Evolutionary conservation across 2,888 invertebrate genomes (phyloP).

Genomic region (Aleiodes leptofemur): DNA sequence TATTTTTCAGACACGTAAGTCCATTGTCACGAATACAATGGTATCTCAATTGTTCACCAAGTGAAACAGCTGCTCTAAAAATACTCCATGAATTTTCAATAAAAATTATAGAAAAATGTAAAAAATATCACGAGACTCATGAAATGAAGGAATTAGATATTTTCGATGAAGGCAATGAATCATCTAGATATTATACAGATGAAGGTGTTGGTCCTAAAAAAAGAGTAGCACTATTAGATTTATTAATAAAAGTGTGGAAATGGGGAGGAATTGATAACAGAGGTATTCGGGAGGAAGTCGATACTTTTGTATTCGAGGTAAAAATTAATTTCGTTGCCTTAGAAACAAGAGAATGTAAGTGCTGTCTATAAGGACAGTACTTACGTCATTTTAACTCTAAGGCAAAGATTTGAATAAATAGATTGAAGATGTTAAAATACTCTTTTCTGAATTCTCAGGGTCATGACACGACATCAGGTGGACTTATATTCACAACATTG

Average conservation of each 20-base stretch:
- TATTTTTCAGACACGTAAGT: slow-evolving; percentile 61
- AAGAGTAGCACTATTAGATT: slow-evolving; percentile 53
- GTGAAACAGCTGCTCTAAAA: slow-evolving; percentile 76
- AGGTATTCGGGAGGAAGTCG: slow-evolving; percentile 15
- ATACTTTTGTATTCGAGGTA: slow-evolving; percentile 60
- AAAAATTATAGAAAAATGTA: slow-evolving; percentile 68
- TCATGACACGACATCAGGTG: slow-evolving; percentile 80
- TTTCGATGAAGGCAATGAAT: not conserved
- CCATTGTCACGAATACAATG: slow-evolving; percentile 79
- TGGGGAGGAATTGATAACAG: not conserved
- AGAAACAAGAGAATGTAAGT: too few relatives aligned
- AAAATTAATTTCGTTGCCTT: too few relatives aligned
- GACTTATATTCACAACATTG: slow-evolving; percentile 76
- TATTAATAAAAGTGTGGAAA: slow-evolving; percentile 47
- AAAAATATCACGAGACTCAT: slow-evolving; percentile 61
- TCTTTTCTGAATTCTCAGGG: slow-evolving; percentile 76
- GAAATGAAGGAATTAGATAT: slow-evolving; percentile 52
- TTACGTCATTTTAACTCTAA: too few relatives aligned
- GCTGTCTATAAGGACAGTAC: too few relatives aligned
- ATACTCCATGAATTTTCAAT: slow-evolving; percentile 78
- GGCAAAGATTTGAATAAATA: not conserved
- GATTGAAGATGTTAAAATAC: not conserved
- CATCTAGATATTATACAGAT: slow-evolving; percentile 77
- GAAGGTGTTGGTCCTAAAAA: slow-evolving; percentile 80
- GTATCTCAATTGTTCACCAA: slow-evolving; percentile 79